Evolutionary conservation across 2,113 vertebrate species (phyloP), one percentile per base, ranked within the genome.

Genomic region (Origma solitaria): DNA sequence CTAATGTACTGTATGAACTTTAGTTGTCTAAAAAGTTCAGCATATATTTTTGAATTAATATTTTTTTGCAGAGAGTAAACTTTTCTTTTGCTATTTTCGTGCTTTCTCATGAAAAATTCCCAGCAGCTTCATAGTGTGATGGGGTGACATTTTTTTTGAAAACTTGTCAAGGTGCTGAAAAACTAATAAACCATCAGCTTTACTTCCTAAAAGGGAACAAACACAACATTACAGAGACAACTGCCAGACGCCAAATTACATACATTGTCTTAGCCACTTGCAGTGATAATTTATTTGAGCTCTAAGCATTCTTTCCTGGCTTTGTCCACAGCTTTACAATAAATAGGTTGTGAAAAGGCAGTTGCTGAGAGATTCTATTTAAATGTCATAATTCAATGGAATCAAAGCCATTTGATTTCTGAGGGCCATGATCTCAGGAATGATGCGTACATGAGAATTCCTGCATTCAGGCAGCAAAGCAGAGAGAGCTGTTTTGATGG

Each of bases 381-480:
- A 82, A 95, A 84, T 88, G 91, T 94, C 66, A 91, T 90, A 82
- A 93, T 86, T 88, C 78, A 90, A 44, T 80, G 82, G 91, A 92
- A 85, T 80, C 69, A 91, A 73, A 86, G 37, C 54, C 27, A 20
- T 93, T 93, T 92, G 78, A 57, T 88, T 96, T 82, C 64, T 13
- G 20, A 62, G 58, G 72, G 45, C 10, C 61, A 61, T 0, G 3
- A 71, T 83, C 75, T 84, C 31, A 27, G 73, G 69, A 92, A 49
- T 47, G 70, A 27, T 86, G 42, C 38, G 64, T 82, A 33, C 47
- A 65, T 66, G 27, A 61, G 31, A 62, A n/a, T n/a, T 80, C 28
- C 50, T 86, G 58, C 30, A 54, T 42, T 78, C 60, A 76, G 78
- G 40, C n/a, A 82, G 65, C 35, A 80, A 37, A 82, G 49, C 42